Conservation (phyloP, 2,888 invertebrate species). For the Tortricodes alternella region DNA sequence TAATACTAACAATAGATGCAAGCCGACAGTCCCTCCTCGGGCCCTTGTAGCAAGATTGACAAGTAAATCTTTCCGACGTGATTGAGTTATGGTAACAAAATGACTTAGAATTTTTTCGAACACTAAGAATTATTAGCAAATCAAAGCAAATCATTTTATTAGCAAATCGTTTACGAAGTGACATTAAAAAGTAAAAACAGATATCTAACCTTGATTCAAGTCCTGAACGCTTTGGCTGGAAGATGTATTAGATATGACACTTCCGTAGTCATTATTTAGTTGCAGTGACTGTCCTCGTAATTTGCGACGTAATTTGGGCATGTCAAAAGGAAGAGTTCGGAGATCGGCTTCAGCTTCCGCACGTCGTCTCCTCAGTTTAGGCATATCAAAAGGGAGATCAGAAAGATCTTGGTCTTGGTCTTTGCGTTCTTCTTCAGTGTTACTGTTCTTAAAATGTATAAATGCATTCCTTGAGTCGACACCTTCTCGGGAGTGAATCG, state of each 20-base stretch:
- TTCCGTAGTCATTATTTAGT: constrained; percentile 85
- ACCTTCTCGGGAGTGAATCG: constrained; percentile 91
- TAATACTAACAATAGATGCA: constrained; percentile 59
- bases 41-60: constrained; percentile 54
- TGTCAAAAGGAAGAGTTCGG: constrained; percentile 93
- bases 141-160: too few relatives aligned
- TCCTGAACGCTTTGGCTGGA: constrained; percentile 92
- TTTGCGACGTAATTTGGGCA: constrained; percentile 93
- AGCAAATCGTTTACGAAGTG: too few relatives aligned
- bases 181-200: constrained; percentile 33
- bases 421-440: constrained; percentile 75
- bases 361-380: constrained; percentile 89
- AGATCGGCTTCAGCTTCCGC: constrained; percentile 91
- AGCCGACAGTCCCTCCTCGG: constrained; percentile 66
- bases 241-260: constrained; percentile 90
- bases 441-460: constrained; percentile 84
- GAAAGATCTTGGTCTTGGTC: constrained; percentile 86
- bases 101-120: constrained; percentile 11
- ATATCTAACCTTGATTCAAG: constrained; percentile 84
- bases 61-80: constrained; percentile 55
- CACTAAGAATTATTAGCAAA: neutral
- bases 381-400: constrained; percentile 95
- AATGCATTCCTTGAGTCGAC: constrained; percentile 86
- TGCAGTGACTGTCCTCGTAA: constrained; percentile 84
- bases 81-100: constrained; percentile 32